These are phyloP conservation scores for Toxostoma redivivum DNA, from an alignment of 2,113 vertebrate genomes.

Conservation along the genomic window DNA sequence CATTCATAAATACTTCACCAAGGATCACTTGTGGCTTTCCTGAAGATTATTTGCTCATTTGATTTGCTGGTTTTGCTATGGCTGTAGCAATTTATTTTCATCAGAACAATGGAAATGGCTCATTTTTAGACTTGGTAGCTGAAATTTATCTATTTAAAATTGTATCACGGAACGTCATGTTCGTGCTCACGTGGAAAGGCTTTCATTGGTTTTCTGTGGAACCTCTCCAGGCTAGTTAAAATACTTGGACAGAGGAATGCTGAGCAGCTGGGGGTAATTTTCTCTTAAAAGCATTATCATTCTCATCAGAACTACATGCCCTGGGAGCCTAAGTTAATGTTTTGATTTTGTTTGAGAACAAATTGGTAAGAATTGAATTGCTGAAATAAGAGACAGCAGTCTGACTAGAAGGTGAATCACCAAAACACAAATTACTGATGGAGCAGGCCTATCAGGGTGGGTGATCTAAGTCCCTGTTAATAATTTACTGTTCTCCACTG, in stretches of 20 bases:
- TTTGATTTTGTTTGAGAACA: neutral
- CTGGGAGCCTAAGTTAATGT: neutral
- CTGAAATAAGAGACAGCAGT: neutral
- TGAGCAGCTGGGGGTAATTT: neutral
- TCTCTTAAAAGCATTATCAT: neutral
- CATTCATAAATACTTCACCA: conserved; percentile 18
- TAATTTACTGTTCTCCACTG: neutral
- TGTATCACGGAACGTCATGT: neutral
- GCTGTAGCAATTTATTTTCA: neutral
- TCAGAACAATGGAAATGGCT: neutral
- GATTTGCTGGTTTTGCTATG: neutral
- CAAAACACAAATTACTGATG: neutral
- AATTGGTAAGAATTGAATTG: neutral
- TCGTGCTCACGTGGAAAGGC: neutral
- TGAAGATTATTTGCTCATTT: neutral
- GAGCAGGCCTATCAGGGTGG: neutral
- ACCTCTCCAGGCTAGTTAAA: neutral
- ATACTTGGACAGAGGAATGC: neutral
- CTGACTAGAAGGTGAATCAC: neutral
- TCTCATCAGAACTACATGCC: neutral
- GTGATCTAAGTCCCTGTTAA: neutral
- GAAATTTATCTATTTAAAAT: neutral
- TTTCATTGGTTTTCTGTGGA: neutral
- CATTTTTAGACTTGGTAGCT: neutral
- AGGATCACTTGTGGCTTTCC: neutral